Evolutionary conservation across 2,797 vertebrate species (phyloP), one percentile per base, ranked within the genome.

Genomic region (Oryzias sinensis): DNA sequence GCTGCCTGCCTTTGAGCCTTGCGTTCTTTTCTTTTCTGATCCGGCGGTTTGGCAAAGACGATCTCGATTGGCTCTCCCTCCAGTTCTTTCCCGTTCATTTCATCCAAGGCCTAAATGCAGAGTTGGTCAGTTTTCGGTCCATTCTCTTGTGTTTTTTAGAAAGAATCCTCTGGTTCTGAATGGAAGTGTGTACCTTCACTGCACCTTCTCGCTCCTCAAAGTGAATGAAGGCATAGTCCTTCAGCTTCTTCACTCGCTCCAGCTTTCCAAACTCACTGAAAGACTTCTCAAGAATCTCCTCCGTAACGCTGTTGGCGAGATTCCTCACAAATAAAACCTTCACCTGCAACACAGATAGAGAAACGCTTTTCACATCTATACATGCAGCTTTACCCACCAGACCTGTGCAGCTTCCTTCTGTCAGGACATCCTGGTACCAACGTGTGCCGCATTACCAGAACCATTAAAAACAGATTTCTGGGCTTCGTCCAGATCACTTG

Each of bases 11-110:
- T 95, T 89, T 98, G 96, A 63, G 97, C 96, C 92, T 99, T 98
- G 77, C 97, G 95, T 87, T 99, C 97, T 91, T 99, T 99, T 83
- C 96, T 95, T 90, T 99, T 99, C 92, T 99, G 96, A 93, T 99
- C 97, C 55, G 97, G 97, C 79, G 97, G 97, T 85, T 99, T 99
- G 82, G 97, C 97, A 75, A 99, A 98, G 86, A 99, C 97, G 22
- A 99, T 99, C 93, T 99, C 97, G 90, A 99, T 97, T 88, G 93
- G 92, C 85, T 99, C 97, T 84, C 97, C 97, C 87, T 99, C 97
- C 44, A 99, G 91, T 77, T 96, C 95, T 93, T 98, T 98, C 59
- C 97, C 97, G 77, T 99, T 98, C 92, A 99, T 95, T 92, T 98
- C 96, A 80, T 94, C 93, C 93, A 99, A 92, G 68, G 97, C 97